Evolutionary conservation across 2,888 invertebrate species (phyloP).

Genomic region (Boloria selene): DNA sequence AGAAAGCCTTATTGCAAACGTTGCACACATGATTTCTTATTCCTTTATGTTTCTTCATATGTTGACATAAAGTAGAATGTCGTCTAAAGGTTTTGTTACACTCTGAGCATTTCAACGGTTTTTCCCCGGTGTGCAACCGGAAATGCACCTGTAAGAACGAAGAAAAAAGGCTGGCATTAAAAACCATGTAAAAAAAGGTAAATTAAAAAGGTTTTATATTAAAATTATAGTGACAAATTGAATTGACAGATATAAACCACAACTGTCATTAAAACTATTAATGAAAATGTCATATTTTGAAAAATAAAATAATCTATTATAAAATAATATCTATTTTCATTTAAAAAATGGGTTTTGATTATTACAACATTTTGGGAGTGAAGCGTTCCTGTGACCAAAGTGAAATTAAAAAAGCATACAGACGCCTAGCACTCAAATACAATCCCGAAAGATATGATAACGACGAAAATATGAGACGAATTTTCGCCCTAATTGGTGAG

Average conservation of each 20-base stretch:
- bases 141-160: constrained; percentile 66
- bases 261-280: neutral
- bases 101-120: constrained; percentile 74
- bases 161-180: neutral
- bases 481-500: constrained; percentile 86
- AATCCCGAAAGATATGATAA: constrained; percentile 81
- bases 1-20: constrained; percentile 75
- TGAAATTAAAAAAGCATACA: constrained; percentile 88
- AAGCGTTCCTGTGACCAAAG: constrained; percentile 84
- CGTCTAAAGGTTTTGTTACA: constrained; percentile 78
- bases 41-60: constrained; percentile 79
- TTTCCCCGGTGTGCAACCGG: constrained; percentile 77
- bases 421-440: constrained; percentile 81
- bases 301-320: neutral
- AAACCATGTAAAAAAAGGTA: neutral
- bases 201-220: neutral
- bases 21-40: constrained; percentile 76
- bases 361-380: constrained; percentile 88
- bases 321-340: too few relatives aligned
- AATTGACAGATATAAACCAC: neutral
- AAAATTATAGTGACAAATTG: too few relatives aligned
- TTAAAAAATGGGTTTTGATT: constrained; percentile 89
- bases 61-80: constrained; percentile 78
- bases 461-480: constrained; percentile 72
- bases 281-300: neutral